Evolutionary conservation across 2,888 invertebrate species (phyloP).

Genomic region (Hartigia nigra): DNA sequence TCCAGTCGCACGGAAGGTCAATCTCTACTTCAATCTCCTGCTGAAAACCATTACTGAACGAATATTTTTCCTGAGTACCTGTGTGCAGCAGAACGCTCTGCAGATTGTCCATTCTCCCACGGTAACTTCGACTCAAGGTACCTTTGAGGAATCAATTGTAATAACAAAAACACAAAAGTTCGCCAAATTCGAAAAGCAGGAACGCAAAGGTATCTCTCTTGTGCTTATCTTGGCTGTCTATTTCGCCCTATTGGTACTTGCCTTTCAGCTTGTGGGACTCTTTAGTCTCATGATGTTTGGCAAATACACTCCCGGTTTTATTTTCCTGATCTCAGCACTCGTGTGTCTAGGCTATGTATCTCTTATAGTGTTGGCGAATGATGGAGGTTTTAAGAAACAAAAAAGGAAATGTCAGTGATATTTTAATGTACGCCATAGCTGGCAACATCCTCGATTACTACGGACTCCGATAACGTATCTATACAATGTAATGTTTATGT

Average conservation of each 20-base stretch:
- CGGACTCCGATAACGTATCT: conserved; percentile 10
- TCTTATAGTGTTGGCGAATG: conserved; percentile 52
- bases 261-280: conserved; percentile 49
- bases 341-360: conserved; percentile 57
- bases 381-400: conserved; percentile 34
- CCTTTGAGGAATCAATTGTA: not conserved
- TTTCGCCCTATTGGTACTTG: conserved; percentile 50
- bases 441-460: conserved; percentile 8
- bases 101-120: conserved; percentile 14
- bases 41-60: conserved; percentile 43
- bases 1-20: conserved; percentile 53
- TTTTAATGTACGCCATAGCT: not conserved
- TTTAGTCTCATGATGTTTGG: conserved; percentile 49
- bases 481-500: not conserved
- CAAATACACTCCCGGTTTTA: conserved; percentile 59
- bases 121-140: not conserved
- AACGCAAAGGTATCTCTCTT: conserved; percentile 43
- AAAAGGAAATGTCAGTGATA: conserved; percentile 50
- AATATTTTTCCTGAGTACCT: conserved; percentile 46
- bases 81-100: conserved; percentile 37
- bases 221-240: conserved; percentile 52
- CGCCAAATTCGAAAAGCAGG: conserved; percentile 31
- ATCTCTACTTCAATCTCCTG: conserved; percentile 46
- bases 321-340: conserved; percentile 54
- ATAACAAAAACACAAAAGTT: conserved; percentile 24